Percentiles rank a stretch among this genome's conserved stretches.
phyloP scores from a whole-genome alignment of 2,888 invertebrate species.

The Podotricha telesiphe region DNA sequence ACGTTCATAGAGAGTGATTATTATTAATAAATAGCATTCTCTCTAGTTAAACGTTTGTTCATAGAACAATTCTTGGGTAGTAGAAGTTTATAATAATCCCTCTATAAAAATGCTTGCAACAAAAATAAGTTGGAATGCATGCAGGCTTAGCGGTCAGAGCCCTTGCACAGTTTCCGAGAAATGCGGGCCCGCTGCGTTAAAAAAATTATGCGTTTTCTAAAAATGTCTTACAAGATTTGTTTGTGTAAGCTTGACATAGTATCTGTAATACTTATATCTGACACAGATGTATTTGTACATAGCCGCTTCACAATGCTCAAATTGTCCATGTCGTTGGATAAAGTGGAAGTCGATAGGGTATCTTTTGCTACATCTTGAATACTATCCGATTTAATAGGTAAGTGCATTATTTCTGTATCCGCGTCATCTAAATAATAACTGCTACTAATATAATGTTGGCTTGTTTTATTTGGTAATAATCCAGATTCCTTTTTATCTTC shows the following conservation, averaged over 20 bases:
- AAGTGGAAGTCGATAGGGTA: constrained; percentile 53
- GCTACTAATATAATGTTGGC: constrained; percentile 59
- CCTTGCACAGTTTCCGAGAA: too few relatives aligned
- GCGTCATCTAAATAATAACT: constrained; percentile 68
- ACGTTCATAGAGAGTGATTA: too few relatives aligned
- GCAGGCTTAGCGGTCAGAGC: too few relatives aligned
- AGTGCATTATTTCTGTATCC: constrained; percentile 65
- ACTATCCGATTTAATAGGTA: constrained; percentile 54
- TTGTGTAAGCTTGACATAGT: constrained; percentile 34
- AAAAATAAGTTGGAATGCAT: too few relatives aligned
- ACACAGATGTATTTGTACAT: constrained; percentile 47
- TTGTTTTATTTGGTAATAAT: constrained; percentile 48
- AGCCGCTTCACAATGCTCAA: constrained; percentile 52
- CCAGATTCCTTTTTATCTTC: constrained; percentile 48
- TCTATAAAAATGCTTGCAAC: too few relatives aligned
- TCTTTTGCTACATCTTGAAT: constrained; percentile 51
- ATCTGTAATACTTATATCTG: constrained; percentile 45
- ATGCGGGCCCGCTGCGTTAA: too few relatives aligned
- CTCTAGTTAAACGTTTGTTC: too few relatives aligned
- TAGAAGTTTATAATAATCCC: too few relatives aligned
- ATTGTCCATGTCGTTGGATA: constrained; percentile 55
- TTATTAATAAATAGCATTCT: too few relatives aligned
- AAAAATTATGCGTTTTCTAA: too few relatives aligned
- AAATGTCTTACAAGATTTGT: constrained; percentile 38
- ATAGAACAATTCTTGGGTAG: too few relatives aligned